Conservation (phyloP, 2,113 vertebrate species). For the Rhegmatorhina hoffmannsi region DNA sequence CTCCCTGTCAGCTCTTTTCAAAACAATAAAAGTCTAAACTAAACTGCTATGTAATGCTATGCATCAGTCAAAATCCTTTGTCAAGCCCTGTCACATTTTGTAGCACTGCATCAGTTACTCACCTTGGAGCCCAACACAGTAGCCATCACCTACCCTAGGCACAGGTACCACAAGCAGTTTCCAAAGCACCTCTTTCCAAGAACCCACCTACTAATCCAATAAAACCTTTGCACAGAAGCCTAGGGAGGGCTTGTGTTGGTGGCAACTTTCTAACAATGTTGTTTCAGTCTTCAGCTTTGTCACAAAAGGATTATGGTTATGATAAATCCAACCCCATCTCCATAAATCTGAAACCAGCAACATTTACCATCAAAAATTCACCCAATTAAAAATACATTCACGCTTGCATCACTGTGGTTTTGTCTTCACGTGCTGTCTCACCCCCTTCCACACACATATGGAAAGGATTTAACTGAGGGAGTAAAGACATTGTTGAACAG, state of each 20-base stretch:
- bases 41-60: neutral
- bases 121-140: neutral
- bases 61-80: neutral
- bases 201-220: neutral
- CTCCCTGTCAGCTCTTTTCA: neutral
- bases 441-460: neutral
- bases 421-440: neutral
- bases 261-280: neutral
- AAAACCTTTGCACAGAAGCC: neutral
- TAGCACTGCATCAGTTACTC: neutral
- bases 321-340: neutral
- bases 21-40: neutral
- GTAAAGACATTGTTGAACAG: neutral
- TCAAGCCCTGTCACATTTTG: neutral
- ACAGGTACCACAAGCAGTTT: neutral
- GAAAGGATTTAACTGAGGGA: neutral
- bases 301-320: constrained; percentile 7
- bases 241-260: neutral
- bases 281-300: constrained; percentile 3
- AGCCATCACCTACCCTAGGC: neutral
- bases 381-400: neutral
- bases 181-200: neutral
- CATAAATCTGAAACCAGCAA: neutral
- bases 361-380: neutral
- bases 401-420: neutral